Evolutionary conservation across 1,140 invertebrate species (phyloP).

Genomic region (Aporrectodea caliginosa): DNA sequence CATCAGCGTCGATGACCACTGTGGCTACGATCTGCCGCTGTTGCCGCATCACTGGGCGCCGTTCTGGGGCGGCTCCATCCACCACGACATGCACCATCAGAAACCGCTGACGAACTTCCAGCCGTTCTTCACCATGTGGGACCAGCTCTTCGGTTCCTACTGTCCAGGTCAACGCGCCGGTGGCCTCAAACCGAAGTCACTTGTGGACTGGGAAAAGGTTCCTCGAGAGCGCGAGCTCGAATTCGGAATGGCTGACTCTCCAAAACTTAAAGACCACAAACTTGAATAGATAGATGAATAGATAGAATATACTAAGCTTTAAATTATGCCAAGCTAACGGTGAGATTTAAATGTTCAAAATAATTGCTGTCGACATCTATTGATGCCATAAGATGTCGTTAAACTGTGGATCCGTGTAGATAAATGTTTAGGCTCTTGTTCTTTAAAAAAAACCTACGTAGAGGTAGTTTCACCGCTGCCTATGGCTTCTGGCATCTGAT

Average conservation of each 20-base stretch:
- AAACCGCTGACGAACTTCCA: constrained; percentile 45
- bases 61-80: constrained; percentile 44
- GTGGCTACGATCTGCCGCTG: constrained; percentile 46
- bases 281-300: too few relatives aligned
- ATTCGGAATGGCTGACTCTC: not conserved
- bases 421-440: too few relatives aligned
- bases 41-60: constrained; percentile 41
- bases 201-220: constrained; percentile 3
- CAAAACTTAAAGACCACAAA: too few relatives aligned
- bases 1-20: constrained; percentile 38
- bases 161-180: constrained; percentile 5
- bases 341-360: too few relatives aligned
- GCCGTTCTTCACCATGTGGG: constrained; percentile 46
- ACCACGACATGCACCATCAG: constrained; percentile 47
- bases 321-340: too few relatives aligned
- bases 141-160: constrained; percentile 39
- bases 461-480: too few relatives aligned
- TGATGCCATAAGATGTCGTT: too few relatives aligned
- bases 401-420: too few relatives aligned
- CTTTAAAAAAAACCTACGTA: too few relatives aligned
- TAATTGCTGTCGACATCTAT: too few relatives aligned
- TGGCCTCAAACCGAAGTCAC: not conserved
- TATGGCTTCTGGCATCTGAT: too few relatives aligned
- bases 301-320: too few relatives aligned
- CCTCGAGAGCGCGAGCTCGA: constrained; percentile 34